A percentile compares a stretch with the other conserved stretches of the same genome.
Evolutionary conservation across 2,113 vertebrate genomes (phyloP).

Genomic region (Crotalus tigris): DNA sequence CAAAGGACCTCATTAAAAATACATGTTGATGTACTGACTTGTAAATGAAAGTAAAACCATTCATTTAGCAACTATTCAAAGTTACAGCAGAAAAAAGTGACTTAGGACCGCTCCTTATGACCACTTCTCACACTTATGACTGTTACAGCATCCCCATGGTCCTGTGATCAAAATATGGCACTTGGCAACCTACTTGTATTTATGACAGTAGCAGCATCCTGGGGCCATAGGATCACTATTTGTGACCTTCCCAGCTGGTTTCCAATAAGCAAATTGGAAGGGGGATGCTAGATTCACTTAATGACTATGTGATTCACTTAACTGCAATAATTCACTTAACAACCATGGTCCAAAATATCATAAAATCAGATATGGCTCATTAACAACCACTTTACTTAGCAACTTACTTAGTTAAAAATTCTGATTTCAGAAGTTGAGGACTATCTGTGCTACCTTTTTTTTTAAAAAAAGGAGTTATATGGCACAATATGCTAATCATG

Average conservation of each 20-base stretch:
- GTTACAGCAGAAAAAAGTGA: background rate
- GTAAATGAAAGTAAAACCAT: background rate
- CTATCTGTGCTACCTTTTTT: background rate
- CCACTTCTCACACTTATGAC: background rate
- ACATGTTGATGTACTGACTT: background rate
- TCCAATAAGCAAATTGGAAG: background rate
- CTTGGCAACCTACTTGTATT: background rate
- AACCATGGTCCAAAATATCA: background rate
- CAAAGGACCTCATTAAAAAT: background rate
- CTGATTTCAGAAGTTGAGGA: background rate
- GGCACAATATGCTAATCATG: background rate
- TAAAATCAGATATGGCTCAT: background rate
- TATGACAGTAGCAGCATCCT: background rate
- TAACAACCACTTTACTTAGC: background rate
- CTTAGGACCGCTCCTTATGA: background rate
- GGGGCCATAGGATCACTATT: background rate
- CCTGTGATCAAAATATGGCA: background rate
- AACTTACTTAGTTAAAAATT: background rate
- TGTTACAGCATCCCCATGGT: background rate
- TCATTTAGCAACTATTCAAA: background rate
- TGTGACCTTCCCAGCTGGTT: background rate
- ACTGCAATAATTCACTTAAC: background rate
- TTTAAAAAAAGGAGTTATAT: background rate
- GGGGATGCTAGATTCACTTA: background rate
- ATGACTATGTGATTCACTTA: background rate